phyloP scores from a whole-genome alignment of 2,797 vertebrate species.

The Phoebastria nigripes region DNA sequence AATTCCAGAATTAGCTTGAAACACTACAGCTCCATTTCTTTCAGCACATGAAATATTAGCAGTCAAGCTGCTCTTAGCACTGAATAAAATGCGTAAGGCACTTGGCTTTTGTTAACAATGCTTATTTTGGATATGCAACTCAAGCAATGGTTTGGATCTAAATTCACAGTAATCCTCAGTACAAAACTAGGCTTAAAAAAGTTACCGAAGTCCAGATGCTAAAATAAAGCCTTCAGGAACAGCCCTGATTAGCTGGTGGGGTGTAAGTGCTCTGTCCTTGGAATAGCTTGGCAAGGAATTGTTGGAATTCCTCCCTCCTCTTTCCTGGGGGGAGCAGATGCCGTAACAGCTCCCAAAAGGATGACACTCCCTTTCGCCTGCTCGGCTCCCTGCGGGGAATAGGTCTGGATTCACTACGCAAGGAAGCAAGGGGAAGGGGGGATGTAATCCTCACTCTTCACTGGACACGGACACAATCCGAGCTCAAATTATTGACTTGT shows the following conservation, averaged over 20 bases:
- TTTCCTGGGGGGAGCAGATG: slow-evolving; percentile 26
- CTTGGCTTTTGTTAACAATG: slow-evolving; percentile 50
- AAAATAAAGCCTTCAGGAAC: slow-evolving; percentile 44
- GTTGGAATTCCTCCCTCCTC: slow-evolving; percentile 29
- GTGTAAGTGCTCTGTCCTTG: slow-evolving; percentile 24
- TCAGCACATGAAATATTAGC: slow-evolving; percentile 22
- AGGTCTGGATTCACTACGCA: not conserved
- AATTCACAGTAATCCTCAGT: slow-evolving; percentile 33
- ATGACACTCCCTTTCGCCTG: not conserved
- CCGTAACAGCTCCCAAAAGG: slow-evolving; percentile 1
- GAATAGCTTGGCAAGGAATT: slow-evolving; percentile 39
- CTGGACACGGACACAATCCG: not conserved
- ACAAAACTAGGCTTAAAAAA: slow-evolving; percentile 43
- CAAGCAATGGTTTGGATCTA: slow-evolving; percentile 45
- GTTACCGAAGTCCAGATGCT: slow-evolving; percentile 50
- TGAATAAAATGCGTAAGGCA: slow-evolving; percentile 29
- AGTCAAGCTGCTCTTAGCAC: slow-evolving; percentile 18
- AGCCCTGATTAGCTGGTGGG: slow-evolving; percentile 15
- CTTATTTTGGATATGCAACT: slow-evolving; percentile 49
- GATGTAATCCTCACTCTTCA: not conserved
- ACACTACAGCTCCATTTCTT: not conserved
- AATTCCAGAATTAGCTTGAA: not conserved
- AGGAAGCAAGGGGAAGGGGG: not conserved
- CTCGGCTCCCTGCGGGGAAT: not conserved
- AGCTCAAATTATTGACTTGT: slow-evolving; percentile 20